A percentile compares a stretch with the other conserved stretches of the same genome.
phyloP scores from a whole-genome alignment of 2,888 invertebrate species.

The Perizoma affinitatum region DNA sequence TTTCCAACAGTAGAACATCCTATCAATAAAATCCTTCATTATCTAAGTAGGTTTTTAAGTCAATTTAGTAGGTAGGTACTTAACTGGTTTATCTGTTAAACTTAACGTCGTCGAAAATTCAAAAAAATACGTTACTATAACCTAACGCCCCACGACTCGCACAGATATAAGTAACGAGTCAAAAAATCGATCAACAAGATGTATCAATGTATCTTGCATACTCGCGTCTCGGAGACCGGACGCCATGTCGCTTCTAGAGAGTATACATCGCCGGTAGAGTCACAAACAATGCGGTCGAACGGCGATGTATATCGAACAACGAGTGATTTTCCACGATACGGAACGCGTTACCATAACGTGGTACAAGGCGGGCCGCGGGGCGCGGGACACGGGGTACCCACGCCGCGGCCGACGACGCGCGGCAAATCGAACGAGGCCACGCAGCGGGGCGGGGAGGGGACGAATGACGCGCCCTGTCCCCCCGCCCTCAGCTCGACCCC shows the following conservation, averaged over 20 bases:
- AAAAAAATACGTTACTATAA: slow-evolving; percentile 21
- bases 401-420: slow-evolving; percentile 46
- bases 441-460: slow-evolving; percentile 52
- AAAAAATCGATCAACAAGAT: slow-evolving; percentile 63
- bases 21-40: slow-evolving; percentile 23
- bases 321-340: slow-evolving; percentile 67
- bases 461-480: slow-evolving; percentile 51
- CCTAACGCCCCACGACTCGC: slow-evolving; percentile 62
- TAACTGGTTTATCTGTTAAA: slow-evolving; percentile 28
- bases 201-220: slow-evolving; percentile 59
- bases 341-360: slow-evolving; percentile 70
- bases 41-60: background rate
- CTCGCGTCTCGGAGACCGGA: slow-evolving; percentile 51
- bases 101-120: slow-evolving; percentile 26
- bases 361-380: slow-evolving; percentile 58
- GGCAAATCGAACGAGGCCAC: slow-evolving; percentile 83
- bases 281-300: slow-evolving; percentile 41
- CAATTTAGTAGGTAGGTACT: slow-evolving; percentile 26
- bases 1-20: slow-evolving; percentile 28
- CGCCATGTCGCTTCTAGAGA: slow-evolving; percentile 38
- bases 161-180: slow-evolving; percentile 51
- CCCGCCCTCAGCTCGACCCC: slow-evolving; percentile 51
- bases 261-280: slow-evolving; percentile 54
- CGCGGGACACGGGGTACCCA: slow-evolving; percentile 48
- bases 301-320: slow-evolving; percentile 64